phyloP scores from a whole-genome alignment of 2,888 invertebrate genomes.

The Frankliniella intonsa region DNA sequence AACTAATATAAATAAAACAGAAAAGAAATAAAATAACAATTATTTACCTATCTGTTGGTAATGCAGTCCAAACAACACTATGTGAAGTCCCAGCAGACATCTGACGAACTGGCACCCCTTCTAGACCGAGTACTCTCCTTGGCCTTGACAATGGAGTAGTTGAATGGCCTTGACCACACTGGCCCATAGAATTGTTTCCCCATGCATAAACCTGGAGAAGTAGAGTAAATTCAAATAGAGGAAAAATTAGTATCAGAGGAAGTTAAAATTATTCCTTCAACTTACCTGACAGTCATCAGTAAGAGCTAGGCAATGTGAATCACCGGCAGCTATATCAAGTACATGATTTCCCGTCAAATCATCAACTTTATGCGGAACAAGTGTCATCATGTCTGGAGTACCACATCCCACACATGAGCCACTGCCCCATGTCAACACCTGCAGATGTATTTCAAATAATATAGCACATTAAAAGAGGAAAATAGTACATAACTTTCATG shows the following conservation, averaged over 20 bases:
- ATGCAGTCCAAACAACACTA: conserved; percentile 57
- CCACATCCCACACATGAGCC: conserved; percentile 58
- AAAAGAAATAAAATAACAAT: not conserved
- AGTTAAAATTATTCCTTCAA: not conserved
- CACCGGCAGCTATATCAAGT: conserved; percentile 58
- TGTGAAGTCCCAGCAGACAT: conserved; percentile 62
- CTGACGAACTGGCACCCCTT: conserved; percentile 53
- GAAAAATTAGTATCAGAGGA: not conserved
- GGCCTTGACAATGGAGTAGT: conserved; percentile 56
- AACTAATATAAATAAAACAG: no score
- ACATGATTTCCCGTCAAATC: conserved; percentile 52
- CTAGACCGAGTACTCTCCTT: conserved; percentile 53
- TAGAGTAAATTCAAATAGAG: not conserved
- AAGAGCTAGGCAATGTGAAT: conserved; percentile 58
- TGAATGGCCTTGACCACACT: conserved; percentile 60
- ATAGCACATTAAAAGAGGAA: not conserved
- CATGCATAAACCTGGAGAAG: conserved; percentile 39
- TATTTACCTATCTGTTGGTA: conserved; percentile 46
- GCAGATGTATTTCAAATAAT: conserved; percentile 32
- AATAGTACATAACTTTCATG: not conserved
- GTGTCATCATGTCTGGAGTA: conserved; percentile 53
- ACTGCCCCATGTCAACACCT: conserved; percentile 60
- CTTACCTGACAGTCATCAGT: conserved; percentile 51
- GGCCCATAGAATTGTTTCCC: conserved; percentile 61
- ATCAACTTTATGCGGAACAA: conserved; percentile 53